Conservation (phyloP, 1,140 invertebrate species). For the Bursaphelenchus mucronatus region DNA sequence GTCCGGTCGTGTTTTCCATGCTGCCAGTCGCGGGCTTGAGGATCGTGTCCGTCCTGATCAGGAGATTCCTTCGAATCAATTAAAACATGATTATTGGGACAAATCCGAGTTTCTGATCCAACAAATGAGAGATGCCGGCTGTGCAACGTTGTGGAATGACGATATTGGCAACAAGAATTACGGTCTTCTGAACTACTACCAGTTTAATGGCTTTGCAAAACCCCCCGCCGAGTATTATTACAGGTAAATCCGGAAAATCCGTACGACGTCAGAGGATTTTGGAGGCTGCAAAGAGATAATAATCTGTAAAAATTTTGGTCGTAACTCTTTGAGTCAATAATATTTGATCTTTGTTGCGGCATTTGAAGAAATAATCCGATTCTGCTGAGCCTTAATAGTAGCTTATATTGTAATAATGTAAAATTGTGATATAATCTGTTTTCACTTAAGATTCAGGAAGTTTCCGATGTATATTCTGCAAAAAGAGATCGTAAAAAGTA, state of each 20-base stretch:
- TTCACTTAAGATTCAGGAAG: too few species aligned
- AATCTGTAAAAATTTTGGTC: neutral
- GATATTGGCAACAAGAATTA: slow-evolving; percentile 41
- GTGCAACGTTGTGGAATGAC: slow-evolving; percentile 50
- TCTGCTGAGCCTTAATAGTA: too few species aligned
- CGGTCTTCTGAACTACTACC: slow-evolving; percentile 55
- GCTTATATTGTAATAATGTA: too few species aligned
- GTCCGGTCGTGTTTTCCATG: slow-evolving; percentile 35
- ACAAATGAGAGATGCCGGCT: slow-evolving; percentile 30
- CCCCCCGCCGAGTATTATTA: slow-evolving; percentile 54
- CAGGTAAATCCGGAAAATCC: slow-evolving; percentile 14
- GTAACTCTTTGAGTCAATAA: too few species aligned
- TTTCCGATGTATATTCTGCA: too few species aligned
- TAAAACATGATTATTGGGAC: slow-evolving; percentile 28
- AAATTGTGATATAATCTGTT: too few species aligned
- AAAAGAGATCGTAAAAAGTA: too few species aligned
- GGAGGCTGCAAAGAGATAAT: neutral
- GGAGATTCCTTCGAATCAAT: slow-evolving; percentile 2
- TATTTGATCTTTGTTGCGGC: neutral
- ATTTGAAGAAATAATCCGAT: neutral
- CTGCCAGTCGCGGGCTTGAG: slow-evolving; percentile 22
- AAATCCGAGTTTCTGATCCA: slow-evolving; percentile 27
- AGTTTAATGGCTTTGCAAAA: slow-evolving; percentile 40
- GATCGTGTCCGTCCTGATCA: slow-evolving; percentile 24
- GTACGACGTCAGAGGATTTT: neutral